Percentiles rank a stretch among this genome's conserved stretches.
phyloP scores from a whole-genome alignment of 2,888 invertebrate genomes.

The Tachystola acroxantha region DNA sequence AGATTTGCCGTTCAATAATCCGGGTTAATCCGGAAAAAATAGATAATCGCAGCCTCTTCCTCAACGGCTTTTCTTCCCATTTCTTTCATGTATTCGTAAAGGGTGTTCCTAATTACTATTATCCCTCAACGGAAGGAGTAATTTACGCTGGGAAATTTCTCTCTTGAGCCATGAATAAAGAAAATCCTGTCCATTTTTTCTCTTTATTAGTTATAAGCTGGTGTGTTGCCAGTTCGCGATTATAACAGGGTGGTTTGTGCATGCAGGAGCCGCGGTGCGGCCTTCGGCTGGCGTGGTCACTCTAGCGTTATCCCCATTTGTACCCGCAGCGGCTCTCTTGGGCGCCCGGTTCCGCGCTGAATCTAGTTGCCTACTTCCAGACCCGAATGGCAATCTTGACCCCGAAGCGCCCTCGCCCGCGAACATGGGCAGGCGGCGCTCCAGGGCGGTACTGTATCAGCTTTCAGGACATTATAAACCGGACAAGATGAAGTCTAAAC shows the following conservation, averaged over 20 bases:
- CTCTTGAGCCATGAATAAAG: conserved; percentile 16
- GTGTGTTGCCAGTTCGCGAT: conserved; percentile 17
- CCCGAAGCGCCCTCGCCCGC: conserved; percentile 88
- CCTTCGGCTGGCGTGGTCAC: conserved; percentile 79
- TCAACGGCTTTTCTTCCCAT: conserved; percentile 12
- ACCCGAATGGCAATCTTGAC: conserved; percentile 90
- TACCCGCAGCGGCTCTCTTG: conserved; percentile 86
- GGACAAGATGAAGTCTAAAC: conserved; percentile 94
- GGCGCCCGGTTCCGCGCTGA: conserved; percentile 89
- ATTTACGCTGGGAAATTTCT: conserved; percentile 16
- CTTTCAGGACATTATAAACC: conserved; percentile 97
- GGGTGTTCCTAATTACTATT: conserved; percentile 22
- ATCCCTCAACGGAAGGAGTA: conserved; percentile 17
- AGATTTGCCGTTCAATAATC: conserved; percentile 1
- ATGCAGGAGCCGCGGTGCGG: conserved; percentile 78
- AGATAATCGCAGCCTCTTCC: conserved; percentile 11
- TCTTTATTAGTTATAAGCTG: conserved; percentile 14
- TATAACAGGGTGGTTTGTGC: conserved; percentile 75
- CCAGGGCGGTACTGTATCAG: conserved; percentile 97
- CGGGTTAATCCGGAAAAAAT: conserved; percentile 1
- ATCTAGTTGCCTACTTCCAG: conserved; percentile 88
- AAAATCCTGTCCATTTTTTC: conserved; percentile 22
- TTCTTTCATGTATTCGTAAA: conserved; percentile 14
- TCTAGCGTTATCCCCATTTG: conserved; percentile 80
- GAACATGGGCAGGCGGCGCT: conserved; percentile 94